A percentile compares a stretch with the other conserved stretches of the same genome.
phyloP scores from a whole-genome alignment of 2,797 vertebrate species.

The Babyrousa celebensis region DNA sequence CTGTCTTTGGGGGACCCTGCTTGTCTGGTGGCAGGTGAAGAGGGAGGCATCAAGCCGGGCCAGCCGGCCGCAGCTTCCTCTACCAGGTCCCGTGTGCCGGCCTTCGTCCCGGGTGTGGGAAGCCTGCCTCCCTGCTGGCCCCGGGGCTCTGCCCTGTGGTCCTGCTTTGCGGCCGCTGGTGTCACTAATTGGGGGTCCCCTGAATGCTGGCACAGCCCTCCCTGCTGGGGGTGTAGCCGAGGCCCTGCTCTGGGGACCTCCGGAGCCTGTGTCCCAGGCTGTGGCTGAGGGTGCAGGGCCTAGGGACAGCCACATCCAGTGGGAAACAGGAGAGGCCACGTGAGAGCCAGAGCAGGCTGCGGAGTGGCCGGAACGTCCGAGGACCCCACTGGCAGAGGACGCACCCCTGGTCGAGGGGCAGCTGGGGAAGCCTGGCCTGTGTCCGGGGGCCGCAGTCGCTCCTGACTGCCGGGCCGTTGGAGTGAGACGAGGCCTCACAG shows the following conservation, averaged over 20 bases:
- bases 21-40: neutral
- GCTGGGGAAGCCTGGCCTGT: neutral
- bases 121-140: neutral
- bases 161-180: accelerated
- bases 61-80: neutral
- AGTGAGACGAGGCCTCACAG: accelerated
- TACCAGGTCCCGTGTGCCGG: accelerated
- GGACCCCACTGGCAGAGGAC: accelerated
- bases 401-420: too few relatives aligned
- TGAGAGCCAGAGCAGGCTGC: neutral
- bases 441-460: neutral
- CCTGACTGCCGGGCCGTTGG: neutral
- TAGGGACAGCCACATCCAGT: neutral
- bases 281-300: neutral
- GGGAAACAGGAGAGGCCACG: neutral
- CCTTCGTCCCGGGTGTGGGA: neutral
- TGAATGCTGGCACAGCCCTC: neutral
- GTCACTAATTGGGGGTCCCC: neutral
- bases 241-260: neutral
- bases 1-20: neutral
- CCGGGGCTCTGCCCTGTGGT: neutral
- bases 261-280: too few relatives aligned
- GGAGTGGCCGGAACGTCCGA: accelerated
- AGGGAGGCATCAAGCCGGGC: neutral
- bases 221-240: neutral